These are phyloP conservation scores for Tyrannus savana DNA, from an alignment of 2,113 vertebrate genomes.

Conservation along the genomic window DNA sequence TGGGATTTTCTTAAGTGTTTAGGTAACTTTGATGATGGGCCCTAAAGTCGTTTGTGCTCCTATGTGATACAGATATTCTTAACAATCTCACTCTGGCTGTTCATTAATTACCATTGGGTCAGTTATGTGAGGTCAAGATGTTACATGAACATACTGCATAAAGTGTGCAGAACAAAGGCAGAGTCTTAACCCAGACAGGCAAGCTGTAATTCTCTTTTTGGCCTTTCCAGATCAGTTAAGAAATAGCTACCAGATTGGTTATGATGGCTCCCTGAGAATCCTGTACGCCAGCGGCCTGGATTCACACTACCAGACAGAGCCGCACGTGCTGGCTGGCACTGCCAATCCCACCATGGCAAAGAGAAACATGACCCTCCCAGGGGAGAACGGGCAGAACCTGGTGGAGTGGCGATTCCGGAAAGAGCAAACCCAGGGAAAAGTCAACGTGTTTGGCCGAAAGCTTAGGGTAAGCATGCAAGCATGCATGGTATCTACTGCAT, in stretches of 20 bases:
- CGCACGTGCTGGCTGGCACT: constrained; percentile 91
- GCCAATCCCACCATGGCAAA: constrained; percentile 93
- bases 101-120: not conserved
- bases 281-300: constrained; percentile 94
- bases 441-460: constrained; percentile 96
- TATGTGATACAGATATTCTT: not conserved
- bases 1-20: not conserved
- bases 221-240: constrained; percentile 87
- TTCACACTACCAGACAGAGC: constrained; percentile 95
- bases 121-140: not conserved
- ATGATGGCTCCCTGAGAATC: constrained; percentile 91
- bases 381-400: constrained; percentile 93
- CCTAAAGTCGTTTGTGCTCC: not conserved
- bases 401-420: constrained; percentile 98
- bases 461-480: constrained; percentile 81
- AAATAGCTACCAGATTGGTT: constrained; percentile 94
- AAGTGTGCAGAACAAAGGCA: not conserved
- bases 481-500: not conserved
- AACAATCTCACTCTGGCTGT: not conserved
- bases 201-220: not conserved
- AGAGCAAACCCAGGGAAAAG: constrained; percentile 92
- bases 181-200: not conserved
- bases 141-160: not conserved
- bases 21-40: not conserved
- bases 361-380: constrained; percentile 95